phyloP scores from a whole-genome alignment of 2,113 vertebrate genomes.

The Callospermophilus lateralis region DNA sequence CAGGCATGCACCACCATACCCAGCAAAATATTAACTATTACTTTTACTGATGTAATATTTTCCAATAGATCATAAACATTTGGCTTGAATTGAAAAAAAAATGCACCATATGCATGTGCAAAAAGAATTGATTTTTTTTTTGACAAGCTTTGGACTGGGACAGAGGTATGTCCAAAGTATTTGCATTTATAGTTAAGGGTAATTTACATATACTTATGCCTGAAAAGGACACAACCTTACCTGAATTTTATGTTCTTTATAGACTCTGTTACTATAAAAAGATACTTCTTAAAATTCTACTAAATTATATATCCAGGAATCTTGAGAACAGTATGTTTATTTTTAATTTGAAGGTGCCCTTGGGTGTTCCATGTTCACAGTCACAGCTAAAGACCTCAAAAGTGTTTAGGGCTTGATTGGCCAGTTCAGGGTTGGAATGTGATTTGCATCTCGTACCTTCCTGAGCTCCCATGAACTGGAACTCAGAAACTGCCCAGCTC shows the following conservation, averaged over 20 bases:
- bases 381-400: slow-evolving; percentile 69
- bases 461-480: slow-evolving; percentile 66
- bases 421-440: slow-evolving; percentile 68
- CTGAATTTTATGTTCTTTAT: slow-evolving; percentile 76
- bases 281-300: slow-evolving; percentile 75
- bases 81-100: neutral
- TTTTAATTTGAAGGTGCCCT: slow-evolving; percentile 82
- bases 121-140: slow-evolving; percentile 41
- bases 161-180: neutral
- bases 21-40: neutral
- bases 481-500: slow-evolving; percentile 72
- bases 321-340: slow-evolving; percentile 72
- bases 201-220: slow-evolving; percentile 34
- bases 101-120: neutral
- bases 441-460: slow-evolving; percentile 75
- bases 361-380: slow-evolving; percentile 72
- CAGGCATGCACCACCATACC: neutral
- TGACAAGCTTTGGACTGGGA: neutral
- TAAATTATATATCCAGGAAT: slow-evolving; percentile 73
- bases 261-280: slow-evolving; percentile 77
- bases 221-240: slow-evolving; percentile 68
- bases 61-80: slow-evolving; percentile 27
- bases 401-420: slow-evolving; percentile 65
- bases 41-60: slow-evolving; percentile 43
- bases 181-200: slow-evolving; percentile 42